Conservation (phyloP, 2,797 vertebrate genomes). For the Pipistrellus pygmaeus region DNA sequence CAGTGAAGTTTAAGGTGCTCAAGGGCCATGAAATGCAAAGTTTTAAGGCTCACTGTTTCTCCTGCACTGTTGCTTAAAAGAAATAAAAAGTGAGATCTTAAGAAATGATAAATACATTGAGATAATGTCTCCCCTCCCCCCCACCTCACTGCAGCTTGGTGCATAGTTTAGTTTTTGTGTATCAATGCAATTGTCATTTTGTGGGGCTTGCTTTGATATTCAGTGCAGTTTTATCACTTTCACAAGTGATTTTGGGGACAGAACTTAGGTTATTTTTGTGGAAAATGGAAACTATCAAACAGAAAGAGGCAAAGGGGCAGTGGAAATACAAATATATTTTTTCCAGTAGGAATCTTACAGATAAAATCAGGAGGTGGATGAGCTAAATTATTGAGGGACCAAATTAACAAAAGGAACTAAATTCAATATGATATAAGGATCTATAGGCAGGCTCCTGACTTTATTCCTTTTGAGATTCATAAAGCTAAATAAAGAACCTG, state of each 20-base stretch:
- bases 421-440: not conserved
- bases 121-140: not conserved
- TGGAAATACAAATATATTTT: not conserved
- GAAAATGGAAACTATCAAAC: not conserved
- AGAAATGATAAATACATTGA: not conserved
- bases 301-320: too few relatives aligned
- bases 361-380: not conserved
- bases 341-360: not conserved
- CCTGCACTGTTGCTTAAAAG: not conserved
- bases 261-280: not conserved
- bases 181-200: not conserved
- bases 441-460: not conserved
- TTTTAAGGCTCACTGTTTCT: not conserved
- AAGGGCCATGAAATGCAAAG: not conserved
- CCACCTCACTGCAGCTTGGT: not conserved
- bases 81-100: not conserved
- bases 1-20: not conserved
- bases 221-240: not conserved
- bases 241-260: not conserved
- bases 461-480: not conserved
- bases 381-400: not conserved
- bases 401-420: constrained; percentile 1
- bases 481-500: not conserved
- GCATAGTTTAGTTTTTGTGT: not conserved
- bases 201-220: not conserved